These are phyloP conservation scores for Pseudomugil tenellus DNA, from an alignment of 2,797 vertebrate species.

Conservation along the genomic window DNA sequence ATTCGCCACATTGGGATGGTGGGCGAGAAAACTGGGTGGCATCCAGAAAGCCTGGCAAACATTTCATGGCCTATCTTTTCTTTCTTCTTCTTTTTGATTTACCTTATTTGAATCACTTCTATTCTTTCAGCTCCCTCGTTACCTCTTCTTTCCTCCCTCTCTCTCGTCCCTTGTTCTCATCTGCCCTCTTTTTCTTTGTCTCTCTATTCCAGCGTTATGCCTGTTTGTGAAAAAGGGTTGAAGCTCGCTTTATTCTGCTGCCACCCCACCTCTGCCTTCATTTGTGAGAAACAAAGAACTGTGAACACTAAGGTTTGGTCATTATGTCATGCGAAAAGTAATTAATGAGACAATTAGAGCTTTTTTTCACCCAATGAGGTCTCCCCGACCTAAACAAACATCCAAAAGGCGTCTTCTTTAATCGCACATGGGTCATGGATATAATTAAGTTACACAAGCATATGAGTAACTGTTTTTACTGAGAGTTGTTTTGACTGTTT, in stretches of 20 bases:
- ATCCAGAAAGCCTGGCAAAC: constrained; percentile 68
- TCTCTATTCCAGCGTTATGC: constrained; percentile 47
- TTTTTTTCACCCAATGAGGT: constrained; percentile 47
- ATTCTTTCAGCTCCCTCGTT: constrained; percentile 30
- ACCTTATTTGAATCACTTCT: constrained; percentile 36
- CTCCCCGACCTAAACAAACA: constrained; percentile 68
- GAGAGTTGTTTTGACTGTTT: constrained; percentile 31
- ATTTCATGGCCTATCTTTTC: constrained; percentile 49
- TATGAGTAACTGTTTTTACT: constrained; percentile 22
- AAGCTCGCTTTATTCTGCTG: constrained; percentile 54
- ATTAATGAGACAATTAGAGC: constrained; percentile 76
- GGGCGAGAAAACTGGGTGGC: constrained; percentile 57
- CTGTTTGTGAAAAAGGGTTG: constrained; percentile 63
- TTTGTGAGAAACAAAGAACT: constrained; percentile 65
- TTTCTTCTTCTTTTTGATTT: constrained; percentile 39
- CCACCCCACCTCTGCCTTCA: constrained; percentile 44
- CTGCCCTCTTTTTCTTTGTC: constrained; percentile 57
- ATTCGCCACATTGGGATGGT: constrained; percentile 58
- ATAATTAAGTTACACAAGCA: constrained; percentile 60
- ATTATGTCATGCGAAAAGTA: constrained; percentile 66
- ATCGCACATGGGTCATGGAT: constrained; percentile 62
- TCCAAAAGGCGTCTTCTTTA: constrained; percentile 69
- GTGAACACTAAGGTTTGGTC: constrained; percentile 58
- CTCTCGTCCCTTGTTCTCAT: constrained; percentile 31
- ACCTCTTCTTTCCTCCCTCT: constrained; percentile 1